Evolutionary conservation across 2,888 invertebrate species (phyloP).

Genomic region (Mythimna loreyi): DNA sequence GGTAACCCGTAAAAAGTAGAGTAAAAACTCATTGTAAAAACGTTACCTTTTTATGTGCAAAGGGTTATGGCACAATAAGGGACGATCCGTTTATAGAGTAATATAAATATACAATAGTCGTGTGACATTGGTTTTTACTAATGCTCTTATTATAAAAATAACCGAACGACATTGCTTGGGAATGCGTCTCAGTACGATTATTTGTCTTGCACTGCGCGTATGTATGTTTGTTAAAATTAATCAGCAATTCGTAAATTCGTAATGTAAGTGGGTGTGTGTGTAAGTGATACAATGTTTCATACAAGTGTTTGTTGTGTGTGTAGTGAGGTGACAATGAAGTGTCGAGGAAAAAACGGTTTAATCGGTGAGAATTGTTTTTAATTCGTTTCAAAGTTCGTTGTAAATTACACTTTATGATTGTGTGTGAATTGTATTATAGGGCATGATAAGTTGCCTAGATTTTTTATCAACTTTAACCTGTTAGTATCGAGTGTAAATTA

Average conservation of each 20-base stretch:
- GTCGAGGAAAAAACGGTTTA: constrained; percentile 35
- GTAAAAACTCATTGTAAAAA: constrained; percentile 83
- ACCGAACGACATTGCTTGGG: constrained; percentile 74
- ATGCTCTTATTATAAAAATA: constrained; percentile 82
- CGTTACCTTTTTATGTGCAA: constrained; percentile 74
- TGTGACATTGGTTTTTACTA: constrained; percentile 81
- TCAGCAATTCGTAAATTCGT: constrained; percentile 49
- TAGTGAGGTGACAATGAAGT: constrained; percentile 38
- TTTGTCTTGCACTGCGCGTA: constrained; percentile 77
- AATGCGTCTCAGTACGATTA: constrained; percentile 81
- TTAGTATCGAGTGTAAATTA: not conserved
- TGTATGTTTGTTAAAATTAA: constrained; percentile 63
- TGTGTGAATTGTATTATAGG: constrained; percentile 5
- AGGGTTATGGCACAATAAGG: constrained; percentile 81
- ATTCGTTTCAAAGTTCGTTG: constrained; percentile 26
- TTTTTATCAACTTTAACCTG: constrained; percentile 3
- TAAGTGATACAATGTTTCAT: constrained; percentile 7
- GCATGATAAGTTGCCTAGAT: constrained; percentile 1
- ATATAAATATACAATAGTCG: constrained; percentile 83
- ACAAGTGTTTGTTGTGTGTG: constrained; percentile 8
- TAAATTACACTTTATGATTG: constrained; percentile 38
- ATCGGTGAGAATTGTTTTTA: constrained; percentile 35
- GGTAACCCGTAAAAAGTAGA: constrained; percentile 85
- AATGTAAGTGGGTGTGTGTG: constrained; percentile 20
- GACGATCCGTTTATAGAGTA: constrained; percentile 83